Base-by-base conservation (phyloP, 2,113 vertebrate genomes). In the Sinocyclocheilus anophthalmus region DNA sequence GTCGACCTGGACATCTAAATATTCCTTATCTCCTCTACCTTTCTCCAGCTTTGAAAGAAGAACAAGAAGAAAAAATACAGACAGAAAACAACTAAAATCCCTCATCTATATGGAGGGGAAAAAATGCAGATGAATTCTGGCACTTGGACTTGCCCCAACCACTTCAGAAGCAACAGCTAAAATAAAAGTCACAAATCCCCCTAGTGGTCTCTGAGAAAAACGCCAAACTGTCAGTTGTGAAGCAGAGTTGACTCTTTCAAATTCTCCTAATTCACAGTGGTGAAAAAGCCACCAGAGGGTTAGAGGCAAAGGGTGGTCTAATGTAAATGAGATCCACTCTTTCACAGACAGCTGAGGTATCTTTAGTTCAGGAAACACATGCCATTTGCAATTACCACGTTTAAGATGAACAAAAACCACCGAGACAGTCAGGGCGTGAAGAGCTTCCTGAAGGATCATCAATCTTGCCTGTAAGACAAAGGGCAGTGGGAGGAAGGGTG, bases 391-490 rank as follows among this genome's bases (percentile, higher is more conserved):
- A 93, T 93, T 90, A 94, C 91, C 86, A 83, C 5, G 83, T 88
- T 89, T 79, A 87, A 45, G 57, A 33, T 59, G 84, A 84, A 91
- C 73, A 84, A 77, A 76, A 79, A 88, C 57, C 69, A 90, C 87
- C 83, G 88, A 88, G 88, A 88, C 78, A 88, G 77, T 82, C 48
- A 86, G 84, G 69, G 65, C 84, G 92, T 91, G 53, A 24, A 81
- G 59, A 89, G 91, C 91, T 91, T 92, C 91, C 92, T 90, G 90
- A 87, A 92, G 90, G 88, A 91, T 92, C 94, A 95, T 94, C 93
- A 94, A 95, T 94, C 94, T 94, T 82, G 39, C 85, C 77, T 89
- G 86, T 79, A 90, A 92, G 88, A 94, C 92, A 94, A 94, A 94
- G 81, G 85, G 84, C 72, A 76, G 85, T 84, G 70, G 88, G 91